Evolutionary conservation across 2,888 invertebrate species (phyloP), one percentile per base, ranked within the genome.

Genomic region (Clusia tigrina): DNA sequence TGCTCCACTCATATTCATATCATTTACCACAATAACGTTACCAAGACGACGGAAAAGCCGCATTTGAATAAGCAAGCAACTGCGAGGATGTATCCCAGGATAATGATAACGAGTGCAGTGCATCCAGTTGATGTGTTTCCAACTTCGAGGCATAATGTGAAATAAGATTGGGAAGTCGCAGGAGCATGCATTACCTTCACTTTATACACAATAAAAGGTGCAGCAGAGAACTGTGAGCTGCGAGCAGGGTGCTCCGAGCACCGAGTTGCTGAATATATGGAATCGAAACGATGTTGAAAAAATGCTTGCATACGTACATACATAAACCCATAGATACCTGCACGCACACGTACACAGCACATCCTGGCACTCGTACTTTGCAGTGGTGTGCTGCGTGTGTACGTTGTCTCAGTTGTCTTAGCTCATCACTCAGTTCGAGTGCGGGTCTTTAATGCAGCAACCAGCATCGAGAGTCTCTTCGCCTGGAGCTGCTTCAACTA

Each of bases 21-120:
- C 60, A 55, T 51, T 60, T 54, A 46, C 18, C 60, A 25, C 54
- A 38, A 55, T 38, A 22, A n/a, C 48, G 46, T 32, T 12, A 32
- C 6, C 32, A 32, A 6, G 20, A 48, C 18, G 48, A 48, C 48
- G 48, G 48, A 48, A 48, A 48, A 48, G 22, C 48, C 48, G 48
- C 48, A 48, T 48, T 6, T 20, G 48, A 48, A 48, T 48, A 48
- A 48, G 20, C 48, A 48, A 18, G 22, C 20, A 48, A 22, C 18
- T 48, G 20, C 3, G 20, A 20, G 22, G 20, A 48, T 48, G 22
- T 20, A 20, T 48, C 20, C 48, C 48, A 48, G 48, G 48, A 48
- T 48, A 48, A 48, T 48, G 22, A 48, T 48, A 22, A 18, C 48
- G 48, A 48, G 20, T 48, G 42, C 6, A 32, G 12, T 32, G 22